These are phyloP conservation scores for Staurois parvus DNA, from an alignment of 2,797 vertebrate genomes.

Conservation along the genomic window DNA sequence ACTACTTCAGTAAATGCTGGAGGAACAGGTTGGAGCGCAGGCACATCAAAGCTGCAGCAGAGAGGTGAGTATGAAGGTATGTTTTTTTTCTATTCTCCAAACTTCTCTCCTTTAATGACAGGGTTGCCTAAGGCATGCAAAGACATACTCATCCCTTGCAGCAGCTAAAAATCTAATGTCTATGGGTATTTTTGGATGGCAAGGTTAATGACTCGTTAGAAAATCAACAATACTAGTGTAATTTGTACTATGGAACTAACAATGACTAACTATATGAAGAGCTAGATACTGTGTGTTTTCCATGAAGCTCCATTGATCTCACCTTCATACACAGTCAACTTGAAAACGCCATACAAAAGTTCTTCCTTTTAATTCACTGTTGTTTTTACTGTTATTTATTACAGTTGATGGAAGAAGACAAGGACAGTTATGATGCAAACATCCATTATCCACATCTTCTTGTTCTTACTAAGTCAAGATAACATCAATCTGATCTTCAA, in stretches of 20 bases:
- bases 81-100: no score
- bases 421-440: constrained; percentile 89
- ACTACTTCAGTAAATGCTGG: no score
- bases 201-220: background rate
- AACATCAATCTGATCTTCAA: constrained; percentile 51
- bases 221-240: background rate
- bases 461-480: constrained; percentile 81
- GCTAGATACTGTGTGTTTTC: background rate
- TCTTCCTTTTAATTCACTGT: background rate
- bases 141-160: background rate
- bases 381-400: constrained; percentile 63
- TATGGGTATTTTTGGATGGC: background rate
- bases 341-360: background rate
- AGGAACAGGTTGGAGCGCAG: no score
- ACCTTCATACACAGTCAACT: background rate
- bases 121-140: background rate
- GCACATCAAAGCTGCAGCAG: no score
- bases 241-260: background rate
- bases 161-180: background rate
- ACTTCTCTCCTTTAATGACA: background rate
- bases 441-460: constrained; percentile 95
- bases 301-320: background rate
- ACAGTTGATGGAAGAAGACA: constrained; percentile 90
- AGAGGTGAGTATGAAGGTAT: no score
- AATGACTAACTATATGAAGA: background rate